Evolutionary conservation across 2,888 invertebrate species (phyloP).

Genomic region (Ichneumon xanthorius): DNA sequence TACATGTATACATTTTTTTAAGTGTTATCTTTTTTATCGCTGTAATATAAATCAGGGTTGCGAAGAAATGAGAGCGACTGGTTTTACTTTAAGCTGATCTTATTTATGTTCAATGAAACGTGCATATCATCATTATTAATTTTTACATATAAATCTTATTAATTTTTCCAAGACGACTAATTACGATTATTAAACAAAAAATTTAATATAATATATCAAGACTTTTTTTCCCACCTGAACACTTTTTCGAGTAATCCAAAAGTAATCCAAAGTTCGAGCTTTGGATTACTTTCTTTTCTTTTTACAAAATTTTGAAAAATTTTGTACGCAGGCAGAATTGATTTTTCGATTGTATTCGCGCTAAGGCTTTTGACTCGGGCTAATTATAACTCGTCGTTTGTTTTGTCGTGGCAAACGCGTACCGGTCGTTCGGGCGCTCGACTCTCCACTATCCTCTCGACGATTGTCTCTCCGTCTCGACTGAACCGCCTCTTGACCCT

Average conservation of each 20-base stretch:
- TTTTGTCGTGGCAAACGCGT: neutral
- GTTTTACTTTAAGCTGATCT: neutral
- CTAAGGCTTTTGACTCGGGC: neutral
- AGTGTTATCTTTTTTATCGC: neutral
- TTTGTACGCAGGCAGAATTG: neutral
- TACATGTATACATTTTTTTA: neutral
- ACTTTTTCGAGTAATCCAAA: neutral
- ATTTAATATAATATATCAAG: neutral
- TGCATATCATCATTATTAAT: neutral
- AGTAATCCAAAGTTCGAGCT: neutral
- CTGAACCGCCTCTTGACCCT: neutral
- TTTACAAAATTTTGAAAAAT: neutral
- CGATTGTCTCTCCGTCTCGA: neutral
- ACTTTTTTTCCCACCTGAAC: neutral
- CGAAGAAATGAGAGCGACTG: neutral
- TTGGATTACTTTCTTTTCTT: neutral
- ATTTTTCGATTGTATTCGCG: neutral
- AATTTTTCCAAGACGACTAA: neutral
- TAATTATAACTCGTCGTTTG: neutral
- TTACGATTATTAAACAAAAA: neutral
- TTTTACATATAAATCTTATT: neutral
- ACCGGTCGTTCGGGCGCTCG: neutral
- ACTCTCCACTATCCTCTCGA: conserved; percentile 1
- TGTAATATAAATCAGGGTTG: neutral
- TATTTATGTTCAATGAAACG: neutral